These are phyloP conservation scores for Malacoraja senta DNA, from an alignment of 2,797 vertebrate species.

Conservation along the genomic window DNA sequence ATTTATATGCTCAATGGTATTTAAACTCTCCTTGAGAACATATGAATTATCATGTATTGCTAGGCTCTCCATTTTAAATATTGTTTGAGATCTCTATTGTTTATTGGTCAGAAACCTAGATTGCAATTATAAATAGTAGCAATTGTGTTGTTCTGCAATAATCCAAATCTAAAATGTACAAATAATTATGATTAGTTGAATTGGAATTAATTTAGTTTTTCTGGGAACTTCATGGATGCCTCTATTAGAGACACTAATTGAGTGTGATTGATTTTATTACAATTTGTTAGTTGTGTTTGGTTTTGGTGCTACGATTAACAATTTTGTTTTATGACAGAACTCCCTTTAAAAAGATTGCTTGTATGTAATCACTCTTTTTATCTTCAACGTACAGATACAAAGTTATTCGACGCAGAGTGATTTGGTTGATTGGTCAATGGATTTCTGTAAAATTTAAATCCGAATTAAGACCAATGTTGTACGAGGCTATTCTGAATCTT, in stretches of 20 bases:
- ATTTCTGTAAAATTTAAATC: constrained; percentile 95
- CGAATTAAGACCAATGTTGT: constrained; percentile 84
- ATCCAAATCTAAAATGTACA: neutral
- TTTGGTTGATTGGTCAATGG: constrained; percentile 97
- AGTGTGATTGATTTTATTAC: neutral
- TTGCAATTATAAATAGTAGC: neutral
- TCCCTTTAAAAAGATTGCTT: neutral
- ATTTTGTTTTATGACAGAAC: constrained; percentile 14
- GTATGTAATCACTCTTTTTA: neutral
- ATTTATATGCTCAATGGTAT: neutral
- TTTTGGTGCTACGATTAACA: constrained; percentile 19
- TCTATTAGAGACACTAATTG: neutral
- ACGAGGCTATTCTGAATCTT: constrained; percentile 81
- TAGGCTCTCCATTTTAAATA: neutral
- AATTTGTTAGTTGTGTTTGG: neutral
- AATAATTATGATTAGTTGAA: neutral
- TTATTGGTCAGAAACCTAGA: neutral
- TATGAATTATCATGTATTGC: neutral
- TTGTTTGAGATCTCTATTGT: neutral
- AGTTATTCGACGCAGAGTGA: constrained; percentile 82
- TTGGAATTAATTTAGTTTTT: neutral
- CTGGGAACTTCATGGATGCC: neutral
- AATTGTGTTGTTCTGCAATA: no score
- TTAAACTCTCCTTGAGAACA: neutral
- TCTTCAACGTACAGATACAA: constrained; percentile 71